Base-by-base conservation (phyloP, 1,140 invertebrate species). In the Dermatophagoides farinae region DNA sequence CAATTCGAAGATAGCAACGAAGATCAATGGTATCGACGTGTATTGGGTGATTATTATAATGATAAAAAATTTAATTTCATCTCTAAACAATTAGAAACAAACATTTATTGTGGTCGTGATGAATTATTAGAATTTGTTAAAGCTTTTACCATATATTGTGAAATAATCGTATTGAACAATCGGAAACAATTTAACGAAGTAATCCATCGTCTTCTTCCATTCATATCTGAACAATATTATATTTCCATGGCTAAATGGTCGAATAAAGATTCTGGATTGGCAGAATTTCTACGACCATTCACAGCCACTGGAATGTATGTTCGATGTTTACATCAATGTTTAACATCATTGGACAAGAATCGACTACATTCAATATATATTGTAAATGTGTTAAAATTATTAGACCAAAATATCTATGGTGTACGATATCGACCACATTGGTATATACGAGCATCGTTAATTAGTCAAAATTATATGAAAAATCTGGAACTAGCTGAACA, bases 361-460 rank as follows among this genome's bases (percentile, higher is more conserved):
- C 74, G 71, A 64, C 64, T 73, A 6, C 77, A 76, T 62, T 55
- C 62, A 16, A 68, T 68, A 57, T 77, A 77, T n/a, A 72, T 76
- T 49, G 61, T 68, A 18, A 64, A 73, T n/a, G 65, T 78, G 6
- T n/a, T 47, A 6, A 62, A 69, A 40, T 65, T 79, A 6, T 67
- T 79, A 12, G 60, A 51, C 0, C 76, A 78, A 66, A 62, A 67
- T 1, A 63, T 70, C 14, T 67, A 62, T 61, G 65, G 66, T 46
- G 60, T 62, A 23, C 67, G 74, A 47, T 73, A 74, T 61, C 66
- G 74, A 38, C 77, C 76, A 12, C 68, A 72, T 31, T 79, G 75
- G 76, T 77, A 70, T 66, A 76, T 78, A 61, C 65, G 78, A 59
- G 64, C 77, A 20, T 70, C 76, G 14, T 67, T 79, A 0, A 78